Base-by-base conservation (phyloP, 2,113 vertebrate genomes). In the Rhynchopsitta pachyrhyncha region DNA sequence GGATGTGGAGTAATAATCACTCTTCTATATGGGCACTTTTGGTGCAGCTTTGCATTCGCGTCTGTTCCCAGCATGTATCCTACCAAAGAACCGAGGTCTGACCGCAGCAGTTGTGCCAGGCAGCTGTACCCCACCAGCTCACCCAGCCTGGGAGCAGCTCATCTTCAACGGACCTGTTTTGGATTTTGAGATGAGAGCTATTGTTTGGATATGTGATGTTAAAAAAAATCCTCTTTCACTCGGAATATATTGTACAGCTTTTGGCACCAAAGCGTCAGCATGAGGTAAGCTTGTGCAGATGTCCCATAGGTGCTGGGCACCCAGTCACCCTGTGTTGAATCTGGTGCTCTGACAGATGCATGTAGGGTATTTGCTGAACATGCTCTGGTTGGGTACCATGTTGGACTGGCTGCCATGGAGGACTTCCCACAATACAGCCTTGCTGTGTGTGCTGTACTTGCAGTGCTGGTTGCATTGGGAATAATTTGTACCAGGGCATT, bases 161-260 rank as follows among this genome's bases (percentile, higher is more conserved):
- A 66, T 66, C 76, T 78, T 85, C 94, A 75, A 92, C 87, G 75
- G 93, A 92, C 95, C 77, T 84, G 20, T 92, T 94, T 92, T 95
- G 86, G 67, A n/a, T 95, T 96, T 84, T 85, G 93, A 93, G 93
- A 95, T 84, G 77, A 96, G 66, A 93, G 71, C 81, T 96, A 22
- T 90, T 95, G 93, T 94, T 96, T 94, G 88, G 81, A 88, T 95
- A 86, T 93, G 94, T 76, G 74, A 94, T 89, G 95, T 91, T 96
- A 94, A 95, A 96, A 96, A 95, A 95, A 41, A 86, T 86, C 77
- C 80, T 92, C 66, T 94, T 92, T 93, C 92, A 62, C 88, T 87
- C 79, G 62, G 86, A 89, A 70, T 76, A 82, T 13, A 79, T 84
- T 89, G 91, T 91, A 46, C 68, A 17, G 66, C 92, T 87, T 79